phyloP scores from a whole-genome alignment of 1,140 invertebrate genomes.

The Drosophila varians region DNA sequence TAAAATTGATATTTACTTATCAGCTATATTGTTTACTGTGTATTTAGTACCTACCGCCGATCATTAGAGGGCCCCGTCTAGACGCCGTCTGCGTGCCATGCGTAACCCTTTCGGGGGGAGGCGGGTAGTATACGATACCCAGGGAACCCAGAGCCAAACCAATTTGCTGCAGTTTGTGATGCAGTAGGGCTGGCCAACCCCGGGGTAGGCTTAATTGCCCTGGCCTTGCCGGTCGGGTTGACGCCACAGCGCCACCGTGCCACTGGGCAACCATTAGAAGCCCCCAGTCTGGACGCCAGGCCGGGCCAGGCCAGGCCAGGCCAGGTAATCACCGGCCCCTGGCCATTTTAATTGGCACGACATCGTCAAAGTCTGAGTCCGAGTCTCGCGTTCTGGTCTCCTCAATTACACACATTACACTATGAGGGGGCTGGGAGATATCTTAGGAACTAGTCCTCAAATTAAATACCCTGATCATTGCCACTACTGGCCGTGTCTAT shows the following conservation, averaged over 20 bases:
- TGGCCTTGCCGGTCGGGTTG: conserved; percentile 43
- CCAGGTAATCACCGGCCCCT: conserved; percentile 61
- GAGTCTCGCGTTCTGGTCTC: conserved; percentile 36
- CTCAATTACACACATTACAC: conserved; percentile 55
- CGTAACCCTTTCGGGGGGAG: conserved; percentile 62
- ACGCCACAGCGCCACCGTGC: conserved; percentile 46
- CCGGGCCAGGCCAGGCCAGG: conserved; percentile 29
- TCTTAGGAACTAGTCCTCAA: conserved; percentile 42
- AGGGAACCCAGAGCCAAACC: conserved; percentile 25
- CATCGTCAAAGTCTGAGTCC: conserved; percentile 61
- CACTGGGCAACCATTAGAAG: conserved; percentile 59
- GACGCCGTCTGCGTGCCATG: conserved; percentile 64
- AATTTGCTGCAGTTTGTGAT: conserved; percentile 55
- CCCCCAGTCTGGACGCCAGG: conserved; percentile 29
- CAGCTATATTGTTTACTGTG: background rate
- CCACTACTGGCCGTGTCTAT: conserved; percentile 63
- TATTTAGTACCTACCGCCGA: conserved; percentile 59
- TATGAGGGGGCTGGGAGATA: conserved; percentile 5
- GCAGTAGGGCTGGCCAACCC: conserved; percentile 33
- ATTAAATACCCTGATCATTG: conserved; percentile 65
- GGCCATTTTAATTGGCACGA: conserved; percentile 74
- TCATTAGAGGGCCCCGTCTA: conserved; percentile 69
- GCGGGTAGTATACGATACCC: background rate
- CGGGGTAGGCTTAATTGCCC: conserved; percentile 44
- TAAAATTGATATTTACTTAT: background rate